phyloP scores from a whole-genome alignment of 2,888 invertebrate species.

The Acrobasis repandana region DNA sequence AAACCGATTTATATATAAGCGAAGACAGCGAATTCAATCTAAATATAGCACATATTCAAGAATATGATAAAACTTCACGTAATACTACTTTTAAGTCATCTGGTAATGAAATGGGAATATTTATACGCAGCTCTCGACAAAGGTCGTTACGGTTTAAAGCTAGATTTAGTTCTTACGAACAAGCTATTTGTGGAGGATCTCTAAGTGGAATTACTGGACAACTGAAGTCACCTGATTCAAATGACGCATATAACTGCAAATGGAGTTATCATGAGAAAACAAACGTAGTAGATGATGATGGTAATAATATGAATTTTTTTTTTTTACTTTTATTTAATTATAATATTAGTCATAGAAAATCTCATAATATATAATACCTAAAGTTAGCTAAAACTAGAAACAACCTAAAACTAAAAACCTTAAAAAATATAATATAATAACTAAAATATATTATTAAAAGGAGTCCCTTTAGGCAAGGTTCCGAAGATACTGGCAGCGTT shows the following conservation, averaged over 20 bases:
- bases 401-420: too few relatives aligned
- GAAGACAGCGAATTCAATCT: slow-evolving; percentile 68
- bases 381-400: too few relatives aligned
- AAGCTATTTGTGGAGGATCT: slow-evolving; percentile 65
- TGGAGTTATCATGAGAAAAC: slow-evolving; percentile 52
- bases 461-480: too few relatives aligned
- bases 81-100: slow-evolving; percentile 81
- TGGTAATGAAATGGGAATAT: slow-evolving; percentile 84
- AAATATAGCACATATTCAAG: slow-evolving; percentile 53
- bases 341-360: too few relatives aligned
- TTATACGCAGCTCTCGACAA: slow-evolving; percentile 74
- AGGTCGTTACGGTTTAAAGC: slow-evolving; percentile 88
- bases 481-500: too few relatives aligned
- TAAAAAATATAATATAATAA: too few relatives aligned
- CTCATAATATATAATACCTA: too few relatives aligned
- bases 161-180: slow-evolving; percentile 85
- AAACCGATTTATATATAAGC: slow-evolving; percentile 47
- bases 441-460: too few relatives aligned
- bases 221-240: slow-evolving; percentile 52
- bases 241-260: slow-evolving; percentile 57
- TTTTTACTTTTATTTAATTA: too few relatives aligned
- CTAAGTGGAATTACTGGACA: slow-evolving; percentile 50
- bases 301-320: too few relatives aligned
- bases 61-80: slow-evolving; percentile 42
- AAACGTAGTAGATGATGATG: neutral